Evolutionary conservation across 2,888 invertebrate species (phyloP), one percentile per base, ranked within the genome.

Genomic region (Callimorpha dominula): DNA sequence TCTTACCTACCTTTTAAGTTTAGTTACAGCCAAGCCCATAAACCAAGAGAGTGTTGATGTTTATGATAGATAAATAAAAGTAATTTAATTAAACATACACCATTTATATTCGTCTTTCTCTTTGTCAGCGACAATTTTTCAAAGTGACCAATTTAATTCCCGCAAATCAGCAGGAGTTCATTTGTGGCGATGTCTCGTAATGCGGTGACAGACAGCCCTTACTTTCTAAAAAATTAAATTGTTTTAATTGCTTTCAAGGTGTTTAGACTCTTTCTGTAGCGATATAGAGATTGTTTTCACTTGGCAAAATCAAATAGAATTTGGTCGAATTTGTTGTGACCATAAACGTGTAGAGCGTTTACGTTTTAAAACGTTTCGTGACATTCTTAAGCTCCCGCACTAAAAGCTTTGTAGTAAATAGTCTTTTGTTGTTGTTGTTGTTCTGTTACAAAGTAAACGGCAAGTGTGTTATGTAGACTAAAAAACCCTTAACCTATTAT

Each of bases 141-240:
- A 72, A 84, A 84, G 71, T 77, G 75, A 78, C 78, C 80, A 79
- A 85, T 83, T 82, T 79, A 78, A 71, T 82, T 80, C 68, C 65
- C 68, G 72, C 78, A 79, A 81, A 82, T 81, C 84, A 79, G 79
- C 76, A 73, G 69, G 70, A 73, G 60, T 78, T 77, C 81, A 82
- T 84, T 85, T 81, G 79, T 65, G 76, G 78, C 54, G 15, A 72
- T 68, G 67, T 68, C 72, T 75, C 72, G 73, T 75, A 79, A 82
- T 78, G 73, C 65, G 74, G 73, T 78, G 77, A 81, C 63, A 72
- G 77, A 78, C 77, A 77, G 77, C 65, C 78, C 78, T 78, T 74
- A 82, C 79, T 77, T 81, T 84, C 82, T 67, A 80, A 81, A 86
- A 82, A 82, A 78, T 73, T 68, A 79, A 81, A 85, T 80, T 69